These are phyloP conservation scores for Ophion slaviceki DNA, from an alignment of 2,888 invertebrate species.

Conservation along the genomic window DNA sequence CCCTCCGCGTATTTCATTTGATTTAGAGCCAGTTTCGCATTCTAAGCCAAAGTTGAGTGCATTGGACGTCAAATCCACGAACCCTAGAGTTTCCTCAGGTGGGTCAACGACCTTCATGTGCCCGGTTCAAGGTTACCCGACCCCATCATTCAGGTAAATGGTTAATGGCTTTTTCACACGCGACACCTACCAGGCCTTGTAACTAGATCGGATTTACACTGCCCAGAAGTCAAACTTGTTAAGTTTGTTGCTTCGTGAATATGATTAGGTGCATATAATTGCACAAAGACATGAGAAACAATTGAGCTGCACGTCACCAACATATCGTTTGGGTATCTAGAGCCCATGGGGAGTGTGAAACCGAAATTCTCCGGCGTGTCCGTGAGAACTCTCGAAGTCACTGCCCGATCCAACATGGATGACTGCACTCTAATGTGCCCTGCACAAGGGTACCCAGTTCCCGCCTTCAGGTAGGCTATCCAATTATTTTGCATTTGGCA, in stretches of 20 bases:
- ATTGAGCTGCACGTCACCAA: background rate
- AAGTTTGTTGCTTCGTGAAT: background rate
- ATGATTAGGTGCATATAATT: background rate
- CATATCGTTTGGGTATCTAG: conserved; percentile 79
- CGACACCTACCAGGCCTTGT: conserved; percentile 16
- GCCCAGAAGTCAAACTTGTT: background rate
- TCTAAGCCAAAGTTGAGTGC: conserved; percentile 85
- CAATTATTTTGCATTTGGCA: conserved; percentile 10
- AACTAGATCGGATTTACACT: conserved; percentile 20
- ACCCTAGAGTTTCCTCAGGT: conserved; percentile 70
- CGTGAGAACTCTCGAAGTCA: conserved; percentile 76
- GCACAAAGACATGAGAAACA: background rate
- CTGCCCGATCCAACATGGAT: conserved; percentile 79
- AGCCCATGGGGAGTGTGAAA: conserved; percentile 90
- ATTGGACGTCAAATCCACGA: conserved; percentile 81
- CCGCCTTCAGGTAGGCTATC: conserved; percentile 81
- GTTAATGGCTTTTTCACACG: conserved; percentile 6
- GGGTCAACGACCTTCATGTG: conserved; percentile 87
- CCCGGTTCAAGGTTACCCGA: conserved; percentile 89
- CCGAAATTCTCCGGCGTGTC: conserved; percentile 85
- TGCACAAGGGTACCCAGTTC: conserved; percentile 86
- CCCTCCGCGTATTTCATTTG: conserved; percentile 43
- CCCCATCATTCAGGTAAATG: conserved; percentile 89
- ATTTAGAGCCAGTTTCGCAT: conserved; percentile 85
- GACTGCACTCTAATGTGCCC: conserved; percentile 85